Base-by-base conservation (phyloP, 2,797 vertebrate genomes). In the Sebastes oblongus region DNA sequence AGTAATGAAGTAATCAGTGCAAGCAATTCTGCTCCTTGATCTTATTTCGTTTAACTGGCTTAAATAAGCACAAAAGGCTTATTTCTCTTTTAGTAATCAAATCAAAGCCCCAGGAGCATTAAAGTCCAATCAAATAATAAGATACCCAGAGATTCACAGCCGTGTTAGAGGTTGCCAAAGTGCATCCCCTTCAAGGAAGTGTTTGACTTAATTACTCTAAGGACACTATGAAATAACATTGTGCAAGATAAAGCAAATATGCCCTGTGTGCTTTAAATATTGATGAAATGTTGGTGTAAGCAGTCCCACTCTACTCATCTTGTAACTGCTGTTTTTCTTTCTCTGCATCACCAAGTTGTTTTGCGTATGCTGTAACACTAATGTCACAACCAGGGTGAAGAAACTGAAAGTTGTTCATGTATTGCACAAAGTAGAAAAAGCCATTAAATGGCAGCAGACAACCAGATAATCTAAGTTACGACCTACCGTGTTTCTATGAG, bases 401-500 rank as follows among this genome's bases (percentile, higher is more conserved):
- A n/a, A 59, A 56, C 18, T 58, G 1, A 52, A n/a, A n/a, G 16
- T n/a, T 50, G 42, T 8, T 0, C 14, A 46, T 46, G 6, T 59
- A 6, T 46, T n/a, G 42, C 10, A 50, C 36, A 32, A 46, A 71
- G 24, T 13, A 30, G 27, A 25, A 54, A 54, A 32, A 4, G 10
- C 8, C 29, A 10, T 36, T 12, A 62, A 13, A 56, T 9, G 13
- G 2, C 1, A 22, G 9, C 25, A 64, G 7, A 69, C 24, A 80
- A 61, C 4, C 6, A 30, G 4, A 77, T 20, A 20, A 3, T 46
- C 4, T 32, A 22, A 22, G 25, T 25, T 24, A 8, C 8, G 20
- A 75, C 96, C 68, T 75, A 99, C 98, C 97, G 94, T 84, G 96
- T 98, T 93, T 99, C 98, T 87, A 99, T 97, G 91, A 99, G 97